Conservation (phyloP, 2,797 vertebrate species). For the Acropternis orthonyx region DNA sequence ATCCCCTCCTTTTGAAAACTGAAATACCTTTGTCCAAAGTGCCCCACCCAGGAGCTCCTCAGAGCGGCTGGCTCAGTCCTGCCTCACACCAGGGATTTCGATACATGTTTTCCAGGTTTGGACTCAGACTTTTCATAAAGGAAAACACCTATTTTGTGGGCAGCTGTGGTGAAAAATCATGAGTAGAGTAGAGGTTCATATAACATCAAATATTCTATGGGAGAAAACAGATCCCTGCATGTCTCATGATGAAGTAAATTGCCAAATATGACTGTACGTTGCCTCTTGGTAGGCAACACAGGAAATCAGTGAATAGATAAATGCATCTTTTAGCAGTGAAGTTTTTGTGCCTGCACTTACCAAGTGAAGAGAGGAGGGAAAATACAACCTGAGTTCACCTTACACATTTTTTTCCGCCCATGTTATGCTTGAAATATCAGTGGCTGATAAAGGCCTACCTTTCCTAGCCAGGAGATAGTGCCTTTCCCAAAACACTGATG, state of each 20-base stretch:
- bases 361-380: neutral
- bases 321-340: constrained; percentile 21
- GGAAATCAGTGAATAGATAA: constrained; percentile 13
- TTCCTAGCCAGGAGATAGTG: constrained; percentile 43
- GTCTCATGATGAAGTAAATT: neutral
- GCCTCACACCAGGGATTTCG: neutral
- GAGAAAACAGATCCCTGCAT: neutral
- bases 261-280: neutral
- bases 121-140: neutral
- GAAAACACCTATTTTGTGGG: neutral
- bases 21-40: neutral
- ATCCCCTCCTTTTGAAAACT: neutral
- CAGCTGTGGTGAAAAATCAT: neutral
- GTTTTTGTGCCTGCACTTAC: neutral
- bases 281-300: neutral
- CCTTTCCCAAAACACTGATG: constrained; percentile 35
- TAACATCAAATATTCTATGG: neutral
- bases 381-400: constrained; percentile 26
- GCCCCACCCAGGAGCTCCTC: neutral
- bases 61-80: neutral
- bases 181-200: neutral
- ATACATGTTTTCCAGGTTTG: neutral
- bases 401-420: neutral
- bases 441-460: constrained; percentile 35
- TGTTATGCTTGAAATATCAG: constrained; percentile 12